Evolutionary conservation across 1,140 invertebrate species (phyloP).

Genomic region (Heterodera schachtii): DNA sequence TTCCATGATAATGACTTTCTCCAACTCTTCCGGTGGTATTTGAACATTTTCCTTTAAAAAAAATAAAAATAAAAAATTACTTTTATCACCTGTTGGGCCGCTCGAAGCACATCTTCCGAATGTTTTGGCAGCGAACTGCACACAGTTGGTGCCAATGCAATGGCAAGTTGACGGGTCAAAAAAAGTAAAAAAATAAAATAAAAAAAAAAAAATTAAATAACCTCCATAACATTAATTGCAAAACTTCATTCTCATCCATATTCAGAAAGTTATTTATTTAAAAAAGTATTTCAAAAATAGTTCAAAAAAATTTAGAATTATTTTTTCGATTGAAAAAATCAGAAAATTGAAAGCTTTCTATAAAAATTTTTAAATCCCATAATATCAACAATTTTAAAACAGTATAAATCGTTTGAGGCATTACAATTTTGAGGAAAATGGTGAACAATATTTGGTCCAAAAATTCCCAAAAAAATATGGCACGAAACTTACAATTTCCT

Average conservation of each 20-base stretch:
- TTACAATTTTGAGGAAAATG: no score
- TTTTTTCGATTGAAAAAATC: no score
- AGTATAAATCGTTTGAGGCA: no score
- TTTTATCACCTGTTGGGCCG: not conserved
- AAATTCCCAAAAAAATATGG: not conserved
- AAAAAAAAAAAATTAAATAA: no score
- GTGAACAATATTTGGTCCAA: not conserved
- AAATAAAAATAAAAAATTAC: no score
- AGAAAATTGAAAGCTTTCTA: no score
- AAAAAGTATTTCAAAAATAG: no score
- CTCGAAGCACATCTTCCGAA: not conserved
- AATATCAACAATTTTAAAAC: no score
- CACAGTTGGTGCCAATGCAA: not conserved
- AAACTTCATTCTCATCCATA: no score
- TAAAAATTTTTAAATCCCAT: no score
- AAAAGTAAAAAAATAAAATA: not conserved
- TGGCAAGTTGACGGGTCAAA: not conserved
- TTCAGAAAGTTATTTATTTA: not conserved
- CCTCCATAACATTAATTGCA: no score
- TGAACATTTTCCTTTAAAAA: not conserved
- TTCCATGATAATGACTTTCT: not conserved
- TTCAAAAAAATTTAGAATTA: no score
- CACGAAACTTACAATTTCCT: not conserved
- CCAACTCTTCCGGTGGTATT: not conserved
- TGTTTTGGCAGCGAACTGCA: not conserved